Evolutionary conservation across 1,140 invertebrate genomes (phyloP).

Genomic region (Ylistrum balloti): DNA sequence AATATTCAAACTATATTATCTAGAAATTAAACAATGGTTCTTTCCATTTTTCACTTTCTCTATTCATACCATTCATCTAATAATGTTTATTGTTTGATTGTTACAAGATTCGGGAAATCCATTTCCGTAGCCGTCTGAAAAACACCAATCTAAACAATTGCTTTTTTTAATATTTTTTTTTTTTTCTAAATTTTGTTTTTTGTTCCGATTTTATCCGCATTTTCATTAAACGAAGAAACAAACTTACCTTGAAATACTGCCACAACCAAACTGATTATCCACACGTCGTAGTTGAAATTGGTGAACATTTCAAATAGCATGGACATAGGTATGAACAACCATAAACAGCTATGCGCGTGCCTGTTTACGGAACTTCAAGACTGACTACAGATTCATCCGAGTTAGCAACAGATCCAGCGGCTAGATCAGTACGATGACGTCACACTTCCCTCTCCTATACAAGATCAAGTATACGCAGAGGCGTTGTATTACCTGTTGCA

Average conservation of each 20-base stretch:
- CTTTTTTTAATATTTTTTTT: no score
- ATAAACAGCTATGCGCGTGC: not conserved
- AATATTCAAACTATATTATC: no score
- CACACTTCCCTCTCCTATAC: not conserved
- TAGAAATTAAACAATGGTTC: no score
- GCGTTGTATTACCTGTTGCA: not conserved
- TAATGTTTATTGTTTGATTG: no score
- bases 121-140: no score
- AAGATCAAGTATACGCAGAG: not conserved
- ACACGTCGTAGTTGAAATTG: not conserved
- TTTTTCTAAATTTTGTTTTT: no score
- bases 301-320: not conserved
- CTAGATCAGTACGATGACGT: not conserved
- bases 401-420: conserved; percentile 6
- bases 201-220: no score
- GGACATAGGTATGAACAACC: not conserved
- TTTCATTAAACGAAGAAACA: no score
- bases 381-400: not conserved
- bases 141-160: no score
- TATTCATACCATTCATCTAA: no score
- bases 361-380: not conserved
- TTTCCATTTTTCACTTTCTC: no score
- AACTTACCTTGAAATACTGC: not conserved
- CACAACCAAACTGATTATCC: not conserved
- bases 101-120: no score